Percentiles rank a stretch among this genome's conserved stretches.
phyloP scores from a whole-genome alignment of 2,113 vertebrate species.

The Anguilla japonica region DNA sequence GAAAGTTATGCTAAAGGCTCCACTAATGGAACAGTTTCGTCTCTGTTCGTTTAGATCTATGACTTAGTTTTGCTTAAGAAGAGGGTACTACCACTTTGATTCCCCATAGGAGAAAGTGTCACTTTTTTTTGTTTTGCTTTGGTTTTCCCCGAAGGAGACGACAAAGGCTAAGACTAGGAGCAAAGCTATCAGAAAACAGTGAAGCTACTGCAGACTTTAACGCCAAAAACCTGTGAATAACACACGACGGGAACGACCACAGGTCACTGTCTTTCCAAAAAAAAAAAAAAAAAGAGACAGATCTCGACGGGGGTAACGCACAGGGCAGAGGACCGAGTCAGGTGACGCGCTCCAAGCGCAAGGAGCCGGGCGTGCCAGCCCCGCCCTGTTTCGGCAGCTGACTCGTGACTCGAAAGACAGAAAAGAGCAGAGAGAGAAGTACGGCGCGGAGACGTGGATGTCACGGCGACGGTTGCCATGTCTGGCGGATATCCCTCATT shows the following conservation, averaged over 20 bases:
- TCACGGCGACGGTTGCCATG: conserved; percentile 46
- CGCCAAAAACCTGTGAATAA: too few species aligned
- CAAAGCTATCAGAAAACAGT: too few species aligned
- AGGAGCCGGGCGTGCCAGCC: background rate
- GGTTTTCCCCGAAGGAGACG: too few species aligned
- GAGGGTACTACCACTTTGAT: too few species aligned
- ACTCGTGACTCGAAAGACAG: background rate
- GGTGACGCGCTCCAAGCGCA: background rate
- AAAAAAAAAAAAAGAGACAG: too few species aligned
- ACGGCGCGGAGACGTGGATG: conserved; percentile 56
- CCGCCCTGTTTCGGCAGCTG: background rate
- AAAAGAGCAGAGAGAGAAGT: conserved; percentile 23
- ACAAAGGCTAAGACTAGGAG: too few species aligned
- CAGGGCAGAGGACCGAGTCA: background rate
- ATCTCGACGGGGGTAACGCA: background rate
- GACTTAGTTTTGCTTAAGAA: too few species aligned
- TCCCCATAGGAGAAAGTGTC: background rate
- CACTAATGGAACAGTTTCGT: background rate
- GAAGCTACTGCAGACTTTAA: too few species aligned
- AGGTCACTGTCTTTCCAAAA: too few species aligned
- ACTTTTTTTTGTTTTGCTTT: too few species aligned
- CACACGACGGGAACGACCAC: too few species aligned
- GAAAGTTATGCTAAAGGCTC: background rate
- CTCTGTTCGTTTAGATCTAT: too few species aligned
- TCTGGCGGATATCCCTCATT: conserved; percentile 42